These are phyloP conservation scores for Nothobranchius kuhntae DNA, from an alignment of 2,113 vertebrate genomes.

Conservation along the genomic window DNA sequence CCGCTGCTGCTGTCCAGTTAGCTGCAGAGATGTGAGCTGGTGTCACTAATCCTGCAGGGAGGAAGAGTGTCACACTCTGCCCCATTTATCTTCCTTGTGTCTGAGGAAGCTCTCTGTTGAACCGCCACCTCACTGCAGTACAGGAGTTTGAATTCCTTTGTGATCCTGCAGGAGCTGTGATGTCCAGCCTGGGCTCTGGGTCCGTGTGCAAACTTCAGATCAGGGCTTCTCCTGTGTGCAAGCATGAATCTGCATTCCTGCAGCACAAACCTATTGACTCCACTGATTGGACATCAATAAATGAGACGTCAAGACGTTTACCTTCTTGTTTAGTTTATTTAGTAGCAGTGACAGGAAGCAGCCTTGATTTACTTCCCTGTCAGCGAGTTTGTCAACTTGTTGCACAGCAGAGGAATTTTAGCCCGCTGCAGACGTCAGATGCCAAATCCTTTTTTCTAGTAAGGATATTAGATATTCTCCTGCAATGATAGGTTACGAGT, in stretches of 20 bases:
- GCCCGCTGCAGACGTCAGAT: slow-evolving; percentile 12
- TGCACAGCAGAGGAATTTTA: slow-evolving; percentile 21
- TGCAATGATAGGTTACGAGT: slow-evolving; percentile 4
- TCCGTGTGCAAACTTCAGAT: not conserved
- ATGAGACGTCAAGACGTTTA: slow-evolving; percentile 15
- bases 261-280: slow-evolving; percentile 26
- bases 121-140: too few species aligned
- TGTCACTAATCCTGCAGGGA: slow-evolving; percentile 8
- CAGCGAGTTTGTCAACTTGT: slow-evolving; percentile 47
- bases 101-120: not conserved
- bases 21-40: slow-evolving; percentile 24
- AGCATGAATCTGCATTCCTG: slow-evolving; percentile 15
- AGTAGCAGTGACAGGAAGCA: slow-evolving; percentile 28
- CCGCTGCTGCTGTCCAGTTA: slow-evolving; percentile 25
- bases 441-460: not conserved
- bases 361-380: slow-evolving; percentile 43
- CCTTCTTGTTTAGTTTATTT: slow-evolving; percentile 19
- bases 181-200: too few species aligned
- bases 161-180: too few species aligned
- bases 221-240: slow-evolving; percentile 14
- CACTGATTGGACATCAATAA: slow-evolving; percentile 38
- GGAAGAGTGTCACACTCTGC: not conserved
- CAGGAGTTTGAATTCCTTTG: too few species aligned
- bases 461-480: slow-evolving; percentile 8
- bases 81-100: slow-evolving; percentile 36